A percentile compares a stretch with the other conserved stretches of the same genome.
Evolutionary conservation across 2,888 invertebrate species (phyloP).

Genomic region (Caenorhabditis panamensis): DNA sequence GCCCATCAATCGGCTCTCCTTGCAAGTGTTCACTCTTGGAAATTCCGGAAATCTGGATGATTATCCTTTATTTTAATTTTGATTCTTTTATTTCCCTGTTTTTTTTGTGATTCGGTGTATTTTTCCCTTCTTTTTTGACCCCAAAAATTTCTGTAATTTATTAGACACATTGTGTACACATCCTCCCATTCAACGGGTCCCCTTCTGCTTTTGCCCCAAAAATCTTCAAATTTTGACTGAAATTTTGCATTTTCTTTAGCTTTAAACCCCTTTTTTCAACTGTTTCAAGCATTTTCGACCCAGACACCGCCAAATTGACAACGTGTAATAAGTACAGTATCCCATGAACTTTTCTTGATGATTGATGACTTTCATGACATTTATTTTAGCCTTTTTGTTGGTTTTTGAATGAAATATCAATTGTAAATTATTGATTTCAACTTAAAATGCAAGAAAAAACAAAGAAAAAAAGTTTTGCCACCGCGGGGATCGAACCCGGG

Average conservation of each 20-base stretch:
- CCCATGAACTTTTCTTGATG: not conserved
- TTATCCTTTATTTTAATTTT: not conserved
- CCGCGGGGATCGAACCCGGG: no score
- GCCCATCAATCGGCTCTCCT: constrained; percentile 37
- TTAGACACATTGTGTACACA: not conserved
- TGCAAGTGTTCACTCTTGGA: constrained; percentile 54
- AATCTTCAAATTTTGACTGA: not conserved
- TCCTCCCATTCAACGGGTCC: constrained; percentile 15
- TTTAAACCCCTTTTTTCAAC: constrained; percentile 1
- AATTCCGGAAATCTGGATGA: constrained; percentile 41
- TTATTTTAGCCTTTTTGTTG: no score
- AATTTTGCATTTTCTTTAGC: not conserved
- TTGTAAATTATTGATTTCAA: no score
- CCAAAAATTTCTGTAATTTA: constrained; percentile 22
- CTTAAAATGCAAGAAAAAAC: no score
- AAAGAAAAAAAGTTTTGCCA: no score
- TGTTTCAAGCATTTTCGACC: constrained; percentile 31
- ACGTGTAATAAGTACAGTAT: constrained; percentile 46
- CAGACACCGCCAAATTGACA: constrained; percentile 18
- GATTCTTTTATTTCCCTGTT: not conserved
- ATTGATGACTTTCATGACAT: no score
- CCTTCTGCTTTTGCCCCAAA: not conserved
- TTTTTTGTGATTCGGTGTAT: constrained; percentile 21
- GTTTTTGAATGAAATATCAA: no score
- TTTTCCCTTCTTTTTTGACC: not conserved